These are phyloP conservation scores for Condylura cristata DNA, from an alignment of 2,113 vertebrate species.

Conservation along the genomic window DNA sequence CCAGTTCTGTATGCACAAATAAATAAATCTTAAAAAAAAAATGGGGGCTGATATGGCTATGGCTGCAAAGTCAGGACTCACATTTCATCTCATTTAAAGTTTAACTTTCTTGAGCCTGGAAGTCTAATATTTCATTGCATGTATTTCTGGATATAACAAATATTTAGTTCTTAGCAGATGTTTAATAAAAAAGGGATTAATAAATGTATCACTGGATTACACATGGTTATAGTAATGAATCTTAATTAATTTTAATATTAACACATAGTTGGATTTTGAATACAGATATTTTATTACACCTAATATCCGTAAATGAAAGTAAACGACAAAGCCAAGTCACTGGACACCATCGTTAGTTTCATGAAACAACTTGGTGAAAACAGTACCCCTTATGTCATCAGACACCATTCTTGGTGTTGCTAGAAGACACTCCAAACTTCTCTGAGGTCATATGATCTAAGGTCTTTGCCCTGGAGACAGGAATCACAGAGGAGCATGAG, in stretches of 20 bases:
- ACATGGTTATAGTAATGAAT: not conserved
- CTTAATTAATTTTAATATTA: not conserved
- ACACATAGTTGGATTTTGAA: too few relatives aligned
- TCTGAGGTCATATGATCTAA: too few relatives aligned
- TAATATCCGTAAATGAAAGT: not conserved
- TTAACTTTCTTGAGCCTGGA: not conserved
- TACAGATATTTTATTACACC: not conserved
- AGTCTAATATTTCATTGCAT: not conserved
- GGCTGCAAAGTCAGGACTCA: not conserved
- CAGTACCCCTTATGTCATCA: not conserved
- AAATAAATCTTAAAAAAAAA: too few relatives aligned
- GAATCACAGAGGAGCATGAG: too few relatives aligned
- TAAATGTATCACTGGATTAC: not conserved
- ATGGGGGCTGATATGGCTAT: not conserved
- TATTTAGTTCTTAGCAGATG: not conserved
- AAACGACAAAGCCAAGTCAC: not conserved
- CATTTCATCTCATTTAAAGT: not conserved
- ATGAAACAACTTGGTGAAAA: not conserved
- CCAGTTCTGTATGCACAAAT: too few relatives aligned
- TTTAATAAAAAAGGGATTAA: not conserved
- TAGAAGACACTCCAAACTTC: not conserved
- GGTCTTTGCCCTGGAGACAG: too few relatives aligned
- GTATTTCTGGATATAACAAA: not conserved
- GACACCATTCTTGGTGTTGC: not conserved
- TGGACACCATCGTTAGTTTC: not conserved